Evolutionary conservation across 2,888 invertebrate species (phyloP).

Genomic region (Tenthredo notha): DNA sequence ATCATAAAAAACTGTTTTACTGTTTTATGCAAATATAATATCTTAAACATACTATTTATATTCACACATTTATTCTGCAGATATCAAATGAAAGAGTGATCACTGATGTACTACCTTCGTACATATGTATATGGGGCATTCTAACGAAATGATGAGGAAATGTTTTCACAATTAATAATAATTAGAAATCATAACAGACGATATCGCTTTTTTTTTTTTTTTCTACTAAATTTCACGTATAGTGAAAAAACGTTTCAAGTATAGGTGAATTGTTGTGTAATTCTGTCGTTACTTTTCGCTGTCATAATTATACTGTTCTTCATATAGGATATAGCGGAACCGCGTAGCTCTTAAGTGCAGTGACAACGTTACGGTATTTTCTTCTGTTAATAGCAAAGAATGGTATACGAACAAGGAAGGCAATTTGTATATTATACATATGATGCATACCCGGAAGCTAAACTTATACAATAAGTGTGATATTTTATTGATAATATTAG

Average conservation of each 20-base stretch:
- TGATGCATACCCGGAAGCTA: conserved; percentile 22
- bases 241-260: neutral
- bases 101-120: neutral
- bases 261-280: neutral
- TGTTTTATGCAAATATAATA: neutral
- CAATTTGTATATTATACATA: neutral
- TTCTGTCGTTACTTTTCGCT: neutral
- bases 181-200: neutral
- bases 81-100: neutral
- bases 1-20: neutral
- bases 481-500: neutral
- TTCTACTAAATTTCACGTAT: neutral
- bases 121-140: no score
- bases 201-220: neutral
- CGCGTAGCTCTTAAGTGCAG: neutral
- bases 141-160: neutral
- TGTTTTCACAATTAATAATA: neutral
- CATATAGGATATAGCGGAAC: neutral
- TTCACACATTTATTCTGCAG: neutral
- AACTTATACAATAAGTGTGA: conserved; percentile 21
- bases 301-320: neutral
- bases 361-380: conserved; percentile 35
- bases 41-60: conserved; percentile 2
- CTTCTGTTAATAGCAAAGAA: conserved; percentile 33
- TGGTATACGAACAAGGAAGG: neutral